Conservation (phyloP, 2,888 invertebrate species). For the Agriopis marginaria region DNA sequence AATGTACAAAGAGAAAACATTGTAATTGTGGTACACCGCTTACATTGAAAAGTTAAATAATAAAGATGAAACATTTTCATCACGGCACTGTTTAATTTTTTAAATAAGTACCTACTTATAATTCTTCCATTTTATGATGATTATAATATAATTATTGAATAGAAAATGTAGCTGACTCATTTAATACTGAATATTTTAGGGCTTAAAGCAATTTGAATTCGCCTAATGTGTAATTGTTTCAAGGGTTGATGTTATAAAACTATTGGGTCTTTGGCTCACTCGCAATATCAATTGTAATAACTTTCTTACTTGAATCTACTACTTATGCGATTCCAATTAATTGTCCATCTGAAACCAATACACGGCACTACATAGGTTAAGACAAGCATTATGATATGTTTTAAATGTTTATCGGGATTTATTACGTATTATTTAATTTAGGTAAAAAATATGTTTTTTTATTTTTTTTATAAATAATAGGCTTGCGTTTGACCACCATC, state of each 20-base stretch:
- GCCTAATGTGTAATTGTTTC: slow-evolving; percentile 30
- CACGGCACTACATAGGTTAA: no score
- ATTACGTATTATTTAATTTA: no score
- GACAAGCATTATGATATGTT: no score
- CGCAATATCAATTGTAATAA: not conserved
- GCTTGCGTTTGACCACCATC: no score
- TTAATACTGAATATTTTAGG: slow-evolving; percentile 15
- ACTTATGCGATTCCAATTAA: not conserved
- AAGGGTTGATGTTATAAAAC: slow-evolving; percentile 28
- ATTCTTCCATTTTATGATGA: slow-evolving; percentile 17
- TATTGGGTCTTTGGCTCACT: slow-evolving; percentile 24
- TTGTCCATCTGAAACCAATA: not conserved
- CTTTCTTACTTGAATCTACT: not conserved
- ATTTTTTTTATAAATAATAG: no score
- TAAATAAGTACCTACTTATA: slow-evolving; percentile 1
- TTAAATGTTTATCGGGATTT: no score
- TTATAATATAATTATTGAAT: slow-evolving; percentile 7
- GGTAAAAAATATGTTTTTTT: no score
- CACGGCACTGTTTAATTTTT: slow-evolving; percentile 8
- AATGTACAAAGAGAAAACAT: slow-evolving; percentile 12
- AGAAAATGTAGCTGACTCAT: slow-evolving; percentile 18
- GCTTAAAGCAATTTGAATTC: slow-evolving; percentile 24
- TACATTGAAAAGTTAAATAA: slow-evolving; percentile 4
- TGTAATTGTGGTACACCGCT: not conserved
- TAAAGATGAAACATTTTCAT: not conserved